Evolutionary conservation across 2,888 invertebrate genomes (phyloP), one percentile per base, ranked within the genome.

Genomic region (Horisme vitalbata): DNA sequence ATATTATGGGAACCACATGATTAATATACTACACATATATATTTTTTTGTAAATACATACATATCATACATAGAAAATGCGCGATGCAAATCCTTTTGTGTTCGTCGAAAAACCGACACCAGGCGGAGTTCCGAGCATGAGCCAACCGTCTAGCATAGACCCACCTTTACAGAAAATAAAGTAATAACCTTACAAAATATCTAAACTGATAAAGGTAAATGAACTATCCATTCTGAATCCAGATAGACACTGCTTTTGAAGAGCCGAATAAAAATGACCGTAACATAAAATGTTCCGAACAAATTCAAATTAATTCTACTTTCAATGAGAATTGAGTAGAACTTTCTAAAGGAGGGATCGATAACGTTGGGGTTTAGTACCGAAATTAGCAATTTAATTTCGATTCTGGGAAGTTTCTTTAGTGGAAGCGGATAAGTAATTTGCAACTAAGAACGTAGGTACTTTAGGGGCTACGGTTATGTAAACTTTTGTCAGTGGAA

Each of bases 351-450:
- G 70, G 65, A 67, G 59, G 62, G 65, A 70, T 75, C 76, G 69
- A 77, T 77, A 77, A 65, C 72, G 70, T 75, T 68, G 68, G 70
- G 69, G 69, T 73, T 54, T 73, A 78, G 75, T 69, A 72, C 70
- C 71, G 57, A 79, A 79, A 80, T 81, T 80, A 79, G 80, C 78
- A 79, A 80, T 79, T 79, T 77, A 80, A 79, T 80, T 80, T 75
- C 72, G 73, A 78, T 79, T 68, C 71, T 63, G 62, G 63, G 71
- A 81, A 79, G 75, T 79, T 79, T 70, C 74, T 65, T 70, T 74
- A 75, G 74, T 56, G 52, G 57, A 56, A 76, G 66, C 56, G 69
- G 63, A 71, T 73, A 70, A 74, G 77, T 79, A 74, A 79, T 79
- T 77, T 73, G 70, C 65, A 71, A 74, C 73, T 65, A 60, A 71